Conservation (phyloP, 2,888 invertebrate species). For the Halictus quadricinctus region DNA sequence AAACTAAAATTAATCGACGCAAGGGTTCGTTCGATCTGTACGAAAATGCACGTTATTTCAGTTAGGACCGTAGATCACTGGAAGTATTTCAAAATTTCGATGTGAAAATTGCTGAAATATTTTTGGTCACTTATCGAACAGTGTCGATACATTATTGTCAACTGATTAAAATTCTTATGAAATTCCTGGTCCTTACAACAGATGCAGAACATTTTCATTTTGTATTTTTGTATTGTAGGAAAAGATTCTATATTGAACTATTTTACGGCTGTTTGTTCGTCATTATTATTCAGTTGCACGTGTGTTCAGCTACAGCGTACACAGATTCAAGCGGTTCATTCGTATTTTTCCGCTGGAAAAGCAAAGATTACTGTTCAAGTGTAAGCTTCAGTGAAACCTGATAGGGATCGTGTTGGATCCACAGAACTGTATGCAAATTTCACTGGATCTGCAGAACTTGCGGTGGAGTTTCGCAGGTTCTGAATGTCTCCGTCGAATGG, state of each 20-base stretch:
- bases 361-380: conserved; percentile 1
- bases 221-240: no score
- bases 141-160: no score
- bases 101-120: background rate
- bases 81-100: background rate
- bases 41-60: no score
- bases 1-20: background rate
- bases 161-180: no score
- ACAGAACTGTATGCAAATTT: conserved; percentile 9
- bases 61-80: background rate
- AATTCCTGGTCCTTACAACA: background rate
- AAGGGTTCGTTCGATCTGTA: background rate
- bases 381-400: background rate
- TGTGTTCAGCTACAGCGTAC: background rate
- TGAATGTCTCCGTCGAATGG: conserved; percentile 12
- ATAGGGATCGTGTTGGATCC: background rate
- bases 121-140: no score
- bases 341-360: background rate
- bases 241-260: background rate
- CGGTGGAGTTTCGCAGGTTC: background rate
- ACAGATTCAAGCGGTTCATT: background rate
- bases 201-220: background rate
- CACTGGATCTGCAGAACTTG: background rate
- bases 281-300: background rate
- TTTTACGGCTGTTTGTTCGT: background rate